phyloP scores from a whole-genome alignment of 2,113 vertebrate species.

The Pelecanus crispus region DNA sequence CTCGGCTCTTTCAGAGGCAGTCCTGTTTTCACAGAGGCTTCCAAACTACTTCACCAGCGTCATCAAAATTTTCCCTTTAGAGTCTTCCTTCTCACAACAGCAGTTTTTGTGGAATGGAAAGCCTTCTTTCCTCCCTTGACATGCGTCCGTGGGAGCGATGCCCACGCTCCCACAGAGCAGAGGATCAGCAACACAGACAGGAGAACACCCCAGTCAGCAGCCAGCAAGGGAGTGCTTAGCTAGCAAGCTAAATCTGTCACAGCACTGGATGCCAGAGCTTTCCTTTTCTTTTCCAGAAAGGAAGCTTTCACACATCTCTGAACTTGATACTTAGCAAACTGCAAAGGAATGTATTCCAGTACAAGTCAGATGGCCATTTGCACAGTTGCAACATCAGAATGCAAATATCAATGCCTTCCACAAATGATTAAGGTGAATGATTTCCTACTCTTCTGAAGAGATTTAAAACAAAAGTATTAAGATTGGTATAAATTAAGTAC shows the following conservation, averaged over 20 bases:
- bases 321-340: not conserved
- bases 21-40: not conserved
- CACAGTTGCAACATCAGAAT: not conserved
- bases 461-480: not conserved
- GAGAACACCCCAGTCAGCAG: constrained; percentile 17
- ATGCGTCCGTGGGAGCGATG: fast-evolving
- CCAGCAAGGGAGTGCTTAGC: not conserved
- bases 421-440: not conserved
- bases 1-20: not conserved
- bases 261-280: not conserved
- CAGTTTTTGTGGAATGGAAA: fast-evolving
- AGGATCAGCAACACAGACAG: not conserved
- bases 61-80: not conserved
- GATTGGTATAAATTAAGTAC: fast-evolving
- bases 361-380: not conserved
- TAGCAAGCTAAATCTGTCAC: not conserved
- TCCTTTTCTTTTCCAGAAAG: not conserved
- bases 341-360: not conserved
- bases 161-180: fast-evolving
- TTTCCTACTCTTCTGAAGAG: not conserved
- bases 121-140: not conserved
- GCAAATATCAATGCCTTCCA: not conserved
- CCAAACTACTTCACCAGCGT: not conserved
- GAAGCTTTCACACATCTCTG: not conserved
- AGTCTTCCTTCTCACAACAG: not conserved